Evolutionary conservation across 2,113 vertebrate genomes (phyloP).

Genomic region (Colaptes auratus): DNA sequence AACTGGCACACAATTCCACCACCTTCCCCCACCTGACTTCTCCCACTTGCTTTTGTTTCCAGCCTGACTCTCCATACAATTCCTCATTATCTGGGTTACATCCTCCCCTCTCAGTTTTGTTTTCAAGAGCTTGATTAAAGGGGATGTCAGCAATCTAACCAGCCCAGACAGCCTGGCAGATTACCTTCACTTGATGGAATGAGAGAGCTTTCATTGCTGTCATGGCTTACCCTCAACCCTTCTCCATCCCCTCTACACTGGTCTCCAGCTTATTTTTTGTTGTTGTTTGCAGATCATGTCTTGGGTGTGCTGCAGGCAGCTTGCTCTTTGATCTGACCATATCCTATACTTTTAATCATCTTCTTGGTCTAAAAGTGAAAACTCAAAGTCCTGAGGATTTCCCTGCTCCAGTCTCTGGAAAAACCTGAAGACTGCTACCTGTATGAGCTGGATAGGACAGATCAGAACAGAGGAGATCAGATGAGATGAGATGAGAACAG

Average conservation of each 20-base stretch:
- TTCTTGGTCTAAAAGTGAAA: not conserved
- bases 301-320: not conserved
- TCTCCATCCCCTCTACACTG: not conserved
- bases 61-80: constrained; percentile 30
- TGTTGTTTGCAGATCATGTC: not conserved
- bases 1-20: constrained; percentile 14
- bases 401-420: not conserved
- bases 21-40: constrained; percentile 36
- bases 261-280: not conserved
- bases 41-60: constrained; percentile 46
- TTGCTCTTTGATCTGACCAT: not conserved
- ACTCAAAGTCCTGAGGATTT: not conserved
- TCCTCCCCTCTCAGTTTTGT: constrained; percentile 21
- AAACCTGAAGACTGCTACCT: not conserved
- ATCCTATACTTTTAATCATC: not conserved
- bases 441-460: not conserved
- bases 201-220: not conserved
- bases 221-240: not conserved
- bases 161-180: constrained; percentile 29
- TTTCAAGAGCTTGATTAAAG: constrained; percentile 58
- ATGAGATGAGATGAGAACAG: no score
- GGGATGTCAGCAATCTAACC: constrained; percentile 48
- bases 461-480: no score
- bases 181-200: constrained; percentile 37
- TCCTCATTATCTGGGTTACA: constrained; percentile 61